A percentile compares a stretch with the other conserved stretches of the same genome.
phyloP scores from a whole-genome alignment of 1,140 invertebrate genomes.

The Euwallacea similis region DNA sequence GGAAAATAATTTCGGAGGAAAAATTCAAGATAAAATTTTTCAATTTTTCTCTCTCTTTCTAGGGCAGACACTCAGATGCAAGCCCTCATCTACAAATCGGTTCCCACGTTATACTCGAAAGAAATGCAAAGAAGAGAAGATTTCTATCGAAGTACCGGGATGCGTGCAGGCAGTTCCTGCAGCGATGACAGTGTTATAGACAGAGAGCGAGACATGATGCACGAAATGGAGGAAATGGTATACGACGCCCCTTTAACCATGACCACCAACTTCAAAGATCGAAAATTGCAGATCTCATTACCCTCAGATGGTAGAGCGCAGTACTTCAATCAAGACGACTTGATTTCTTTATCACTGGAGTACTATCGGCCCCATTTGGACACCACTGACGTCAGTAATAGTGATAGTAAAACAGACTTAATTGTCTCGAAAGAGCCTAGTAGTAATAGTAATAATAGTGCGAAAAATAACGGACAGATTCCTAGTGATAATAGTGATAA shows the following conservation, averaged over 20 bases:
- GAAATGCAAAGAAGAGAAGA: conserved; percentile 82
- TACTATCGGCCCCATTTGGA: conserved; percentile 52
- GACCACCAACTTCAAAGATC: background rate
- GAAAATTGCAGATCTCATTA: conserved; percentile 36
- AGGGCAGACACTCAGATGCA: conserved; percentile 89
- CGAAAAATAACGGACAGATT: conserved; percentile 36
- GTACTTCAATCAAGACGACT: conserved; percentile 75
- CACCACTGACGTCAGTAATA: conserved; percentile 18
- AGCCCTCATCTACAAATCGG: conserved; percentile 94
- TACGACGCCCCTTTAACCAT: background rate
- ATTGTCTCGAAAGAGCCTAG: background rate
- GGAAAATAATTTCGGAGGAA: background rate
- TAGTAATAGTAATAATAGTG: background rate
- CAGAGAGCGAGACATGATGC: conserved; percentile 44
- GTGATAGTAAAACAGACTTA: conserved; percentile 6
- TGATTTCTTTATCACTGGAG: conserved; percentile 87
- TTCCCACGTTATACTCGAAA: conserved; percentile 85
- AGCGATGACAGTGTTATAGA: conserved; percentile 52
- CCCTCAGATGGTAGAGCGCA: conserved; percentile 41
- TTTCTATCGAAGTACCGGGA: conserved; percentile 58
- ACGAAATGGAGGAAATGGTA: conserved; percentile 44
- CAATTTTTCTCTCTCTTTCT: conserved; percentile 8
- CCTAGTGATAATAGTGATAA: conserved; percentile 29
- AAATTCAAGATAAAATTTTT: background rate
- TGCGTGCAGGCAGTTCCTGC: conserved; percentile 49